These are phyloP conservation scores for Dasyornis broadbenti DNA, from an alignment of 2,113 vertebrate species.

Conservation along the genomic window DNA sequence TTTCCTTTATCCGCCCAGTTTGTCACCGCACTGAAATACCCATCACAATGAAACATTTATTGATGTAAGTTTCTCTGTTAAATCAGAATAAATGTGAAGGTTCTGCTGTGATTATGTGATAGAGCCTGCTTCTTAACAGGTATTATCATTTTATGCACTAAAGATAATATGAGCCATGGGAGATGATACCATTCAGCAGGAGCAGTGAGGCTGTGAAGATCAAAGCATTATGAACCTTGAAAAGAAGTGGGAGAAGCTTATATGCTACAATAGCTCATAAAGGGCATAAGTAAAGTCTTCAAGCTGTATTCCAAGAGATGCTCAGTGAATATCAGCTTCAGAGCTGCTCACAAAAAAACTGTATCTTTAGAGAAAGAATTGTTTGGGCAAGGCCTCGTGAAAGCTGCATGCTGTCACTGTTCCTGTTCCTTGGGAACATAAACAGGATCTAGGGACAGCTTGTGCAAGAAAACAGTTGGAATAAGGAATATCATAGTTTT, in stretches of 20 bases:
- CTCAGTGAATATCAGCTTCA: constrained; percentile 3
- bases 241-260: constrained; percentile 32
- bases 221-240: constrained; percentile 44
- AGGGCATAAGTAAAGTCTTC: constrained; percentile 22
- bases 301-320: constrained; percentile 31
- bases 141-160: constrained; percentile 66
- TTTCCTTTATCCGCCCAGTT: constrained; percentile 60
- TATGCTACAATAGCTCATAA: constrained; percentile 1
- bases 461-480: constrained; percentile 69
- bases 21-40: constrained; percentile 47
- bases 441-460: constrained; percentile 69
- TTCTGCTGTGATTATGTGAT: constrained; percentile 59
- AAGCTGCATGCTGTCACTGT: constrained; percentile 68
- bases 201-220: constrained; percentile 33
- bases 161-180: constrained; percentile 67
- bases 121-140: constrained; percentile 58
- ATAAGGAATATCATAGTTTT: constrained; percentile 61
- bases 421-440: constrained; percentile 69
- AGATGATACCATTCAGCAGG: constrained; percentile 59
- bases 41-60: constrained; percentile 49
- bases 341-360: constrained; percentile 20
- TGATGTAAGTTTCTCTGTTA: constrained; percentile 60
- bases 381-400: constrained; percentile 49
- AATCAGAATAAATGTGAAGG: constrained; percentile 51
- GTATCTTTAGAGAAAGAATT: constrained; percentile 45